Evolutionary conservation across 2,797 vertebrate genomes (phyloP).

Genomic region (Coluber constrictor): DNA sequence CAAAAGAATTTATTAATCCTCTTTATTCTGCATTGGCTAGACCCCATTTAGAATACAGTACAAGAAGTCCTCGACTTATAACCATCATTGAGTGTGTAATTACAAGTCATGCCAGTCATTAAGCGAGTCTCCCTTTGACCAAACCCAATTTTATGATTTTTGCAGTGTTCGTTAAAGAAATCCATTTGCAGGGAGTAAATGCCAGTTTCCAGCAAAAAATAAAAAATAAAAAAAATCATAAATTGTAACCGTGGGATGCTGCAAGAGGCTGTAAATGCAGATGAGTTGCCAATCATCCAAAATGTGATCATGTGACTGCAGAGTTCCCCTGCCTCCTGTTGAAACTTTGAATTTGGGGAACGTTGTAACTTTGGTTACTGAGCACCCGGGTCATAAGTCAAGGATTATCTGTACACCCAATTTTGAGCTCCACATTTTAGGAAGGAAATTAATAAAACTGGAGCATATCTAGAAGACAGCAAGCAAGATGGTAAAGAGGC

Average conservation of each 20-base stretch:
- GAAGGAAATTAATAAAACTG: background rate
- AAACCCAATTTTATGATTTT: background rate
- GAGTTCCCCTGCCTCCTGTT: background rate
- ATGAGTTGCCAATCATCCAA: background rate
- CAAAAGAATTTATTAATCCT: background rate
- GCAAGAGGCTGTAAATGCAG: background rate
- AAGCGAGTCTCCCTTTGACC: background rate
- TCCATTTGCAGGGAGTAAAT: background rate
- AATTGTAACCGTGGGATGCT: background rate
- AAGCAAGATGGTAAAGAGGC: background rate
- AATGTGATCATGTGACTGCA: background rate
- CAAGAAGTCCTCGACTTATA: background rate
- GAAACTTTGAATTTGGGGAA: background rate
- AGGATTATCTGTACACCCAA: background rate
- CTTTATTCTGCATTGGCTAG: background rate
- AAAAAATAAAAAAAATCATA: background rate
- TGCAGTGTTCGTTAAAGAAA: background rate
- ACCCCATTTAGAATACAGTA: background rate
- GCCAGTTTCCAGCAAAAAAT: background rate
- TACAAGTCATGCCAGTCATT: background rate
- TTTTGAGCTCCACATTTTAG: background rate
- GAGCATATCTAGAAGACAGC: background rate
- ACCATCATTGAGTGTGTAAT: background rate
- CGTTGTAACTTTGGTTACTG: background rate
- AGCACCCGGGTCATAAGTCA: background rate